Conservation (phyloP, 2,888 invertebrate genomes). For the Cataglyphis altisquamis region DNA sequence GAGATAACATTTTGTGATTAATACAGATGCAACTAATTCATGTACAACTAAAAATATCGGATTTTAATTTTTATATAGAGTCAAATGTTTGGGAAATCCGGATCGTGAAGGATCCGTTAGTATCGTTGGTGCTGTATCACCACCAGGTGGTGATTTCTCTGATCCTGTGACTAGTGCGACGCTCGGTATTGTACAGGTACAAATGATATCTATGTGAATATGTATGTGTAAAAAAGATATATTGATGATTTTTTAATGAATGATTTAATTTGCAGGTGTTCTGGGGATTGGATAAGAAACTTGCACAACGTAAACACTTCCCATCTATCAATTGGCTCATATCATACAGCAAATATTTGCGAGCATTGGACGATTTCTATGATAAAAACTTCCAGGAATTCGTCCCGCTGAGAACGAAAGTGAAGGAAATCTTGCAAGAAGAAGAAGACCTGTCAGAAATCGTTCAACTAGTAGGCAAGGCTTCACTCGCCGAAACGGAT, state of each 20-base stretch:
- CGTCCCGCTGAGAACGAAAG: constrained; percentile 98
- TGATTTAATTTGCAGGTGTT: constrained; percentile 89
- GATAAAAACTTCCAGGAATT: constrained; percentile 99
- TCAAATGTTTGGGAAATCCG: constrained; percentile 98
- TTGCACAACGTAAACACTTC: constrained; percentile 99
- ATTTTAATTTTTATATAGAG: constrained; percentile 86
- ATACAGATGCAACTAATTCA: neutral
- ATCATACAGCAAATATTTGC: constrained; percentile 98
- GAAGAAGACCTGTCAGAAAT: constrained; percentile 99
- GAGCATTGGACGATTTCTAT: constrained; percentile 99
- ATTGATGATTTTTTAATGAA: constrained; percentile 8
- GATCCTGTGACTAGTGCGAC: constrained; percentile 99
- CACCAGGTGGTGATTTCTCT: constrained; percentile 99
- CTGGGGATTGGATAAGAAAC: constrained; percentile 99
- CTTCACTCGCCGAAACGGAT: constrained; percentile 99
- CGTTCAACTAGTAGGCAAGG: constrained; percentile 99
- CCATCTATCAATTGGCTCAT: constrained; percentile 99
- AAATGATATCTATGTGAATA: neutral
- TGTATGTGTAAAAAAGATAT: neutral
- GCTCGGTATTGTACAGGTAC: constrained; percentile 96
- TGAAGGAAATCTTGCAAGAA: constrained; percentile 98
- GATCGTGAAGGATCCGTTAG: constrained; percentile 99
- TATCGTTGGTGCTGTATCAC: constrained; percentile 99
- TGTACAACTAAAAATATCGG: neutral
- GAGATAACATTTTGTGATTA: neutral